A percentile compares a stretch with the other conserved stretches of the same genome.
These are phyloP conservation scores for Petaurus breviceps DNA, from an alignment of 2,113 vertebrate genomes.

Conservation along the genomic window DNA sequence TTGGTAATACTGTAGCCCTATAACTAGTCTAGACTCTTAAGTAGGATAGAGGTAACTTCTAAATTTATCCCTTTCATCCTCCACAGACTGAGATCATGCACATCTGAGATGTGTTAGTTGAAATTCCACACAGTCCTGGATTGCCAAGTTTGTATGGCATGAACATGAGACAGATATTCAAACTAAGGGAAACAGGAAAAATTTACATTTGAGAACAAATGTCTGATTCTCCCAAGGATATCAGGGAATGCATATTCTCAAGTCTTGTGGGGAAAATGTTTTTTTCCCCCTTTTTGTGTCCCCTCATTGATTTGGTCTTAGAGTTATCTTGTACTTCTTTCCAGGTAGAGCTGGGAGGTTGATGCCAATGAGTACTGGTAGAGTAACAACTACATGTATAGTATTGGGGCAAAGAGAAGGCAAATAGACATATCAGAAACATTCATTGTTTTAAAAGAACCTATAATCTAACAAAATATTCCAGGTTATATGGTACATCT, in stretches of 20 bases:
- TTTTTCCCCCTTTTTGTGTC: too few relatives aligned
- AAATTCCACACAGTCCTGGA: constrained; percentile 67
- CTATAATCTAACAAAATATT: background rate
- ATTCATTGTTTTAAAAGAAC: background rate
- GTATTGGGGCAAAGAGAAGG: background rate
- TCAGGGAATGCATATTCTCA: background rate
- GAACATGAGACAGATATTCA: constrained; percentile 26
- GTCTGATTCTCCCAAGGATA: background rate
- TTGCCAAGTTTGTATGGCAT: constrained; percentile 62
- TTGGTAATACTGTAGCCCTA: constrained; percentile 49
- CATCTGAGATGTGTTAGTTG: constrained; percentile 77
- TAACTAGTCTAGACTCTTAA: constrained; percentile 69
- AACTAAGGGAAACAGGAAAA: constrained; percentile 59
- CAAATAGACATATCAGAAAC: background rate
- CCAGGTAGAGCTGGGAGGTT: background rate
- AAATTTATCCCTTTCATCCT: constrained; percentile 68
- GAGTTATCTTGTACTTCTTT: background rate
- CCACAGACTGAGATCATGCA: constrained; percentile 67
- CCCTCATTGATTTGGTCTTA: background rate
- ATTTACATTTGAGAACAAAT: constrained; percentile 37
- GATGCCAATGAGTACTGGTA: too few relatives aligned
- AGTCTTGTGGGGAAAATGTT: background rate
- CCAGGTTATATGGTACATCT: background rate
- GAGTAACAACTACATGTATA: too few relatives aligned
- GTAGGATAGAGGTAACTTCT: constrained; percentile 55